Evolutionary conservation across 2,888 invertebrate genomes (phyloP).

Genomic region (Agrilus biguttatus): DNA sequence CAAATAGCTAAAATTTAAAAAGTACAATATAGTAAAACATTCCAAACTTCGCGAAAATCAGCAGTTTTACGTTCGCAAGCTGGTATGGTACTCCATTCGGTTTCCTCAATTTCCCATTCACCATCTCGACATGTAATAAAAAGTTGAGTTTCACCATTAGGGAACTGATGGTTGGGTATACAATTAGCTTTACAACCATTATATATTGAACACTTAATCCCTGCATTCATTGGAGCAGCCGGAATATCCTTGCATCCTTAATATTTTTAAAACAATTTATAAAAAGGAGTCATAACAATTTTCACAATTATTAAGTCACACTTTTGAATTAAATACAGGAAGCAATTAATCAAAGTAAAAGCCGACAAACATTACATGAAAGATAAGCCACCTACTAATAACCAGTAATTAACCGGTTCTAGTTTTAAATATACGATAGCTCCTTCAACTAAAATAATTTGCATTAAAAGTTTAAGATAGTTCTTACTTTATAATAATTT

Average conservation of each 20-base stretch:
- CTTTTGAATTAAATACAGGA: too few relatives aligned
- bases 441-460: too few relatives aligned
- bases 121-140: constrained; percentile 34
- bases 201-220: constrained; percentile 24
- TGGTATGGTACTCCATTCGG: constrained; percentile 35
- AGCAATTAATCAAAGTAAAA: too few relatives aligned
- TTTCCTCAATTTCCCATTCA: constrained; percentile 34
- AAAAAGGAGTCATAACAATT: background rate
- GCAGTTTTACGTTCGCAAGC: constrained; percentile 46
- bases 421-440: too few relatives aligned
- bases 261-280: constrained; percentile 2
- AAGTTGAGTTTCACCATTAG: constrained; percentile 34
- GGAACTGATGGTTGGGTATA: constrained; percentile 34
- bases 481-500: too few relatives aligned
- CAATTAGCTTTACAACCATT: constrained; percentile 40
- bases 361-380: too few relatives aligned
- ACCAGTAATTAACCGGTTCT: too few relatives aligned
- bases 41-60: constrained; percentile 3
- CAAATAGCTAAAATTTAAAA: constrained; percentile 49
- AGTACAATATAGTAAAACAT: background rate
- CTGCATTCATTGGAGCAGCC: constrained; percentile 23
- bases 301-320: too few relatives aligned
- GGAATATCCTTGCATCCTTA: constrained; percentile 24
- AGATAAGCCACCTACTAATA: too few relatives aligned
- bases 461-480: too few relatives aligned